A percentile compares a stretch with the other conserved stretches of the same genome.
These are phyloP conservation scores for Coelinius sp. DNA, from an alignment of 2,888 invertebrate species.

Conservation along the genomic window DNA sequence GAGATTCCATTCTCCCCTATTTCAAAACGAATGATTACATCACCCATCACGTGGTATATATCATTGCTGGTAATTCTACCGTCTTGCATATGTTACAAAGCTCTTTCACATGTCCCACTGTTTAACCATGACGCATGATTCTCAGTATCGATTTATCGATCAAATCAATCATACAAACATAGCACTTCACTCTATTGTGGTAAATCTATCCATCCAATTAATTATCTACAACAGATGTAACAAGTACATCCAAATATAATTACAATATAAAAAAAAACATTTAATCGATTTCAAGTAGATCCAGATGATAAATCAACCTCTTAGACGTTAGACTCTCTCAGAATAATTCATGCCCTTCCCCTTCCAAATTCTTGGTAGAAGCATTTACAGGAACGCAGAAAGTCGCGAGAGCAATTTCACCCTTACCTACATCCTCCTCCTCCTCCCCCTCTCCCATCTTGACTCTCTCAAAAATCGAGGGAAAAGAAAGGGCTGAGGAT, in stretches of 20 bases:
- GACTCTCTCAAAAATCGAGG: background rate
- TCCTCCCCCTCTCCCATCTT: constrained; percentile 24
- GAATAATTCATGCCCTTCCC: constrained; percentile 54
- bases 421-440: constrained; percentile 20
- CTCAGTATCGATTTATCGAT: constrained; percentile 5
- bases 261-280: background rate
- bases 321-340: constrained; percentile 55
- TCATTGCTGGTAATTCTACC: constrained; percentile 43
- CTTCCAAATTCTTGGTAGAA: background rate
- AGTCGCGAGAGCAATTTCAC: constrained; percentile 11
- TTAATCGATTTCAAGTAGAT: background rate
- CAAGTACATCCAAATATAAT: background rate
- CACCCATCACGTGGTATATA: constrained; percentile 54
- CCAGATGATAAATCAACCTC: constrained; percentile 41
- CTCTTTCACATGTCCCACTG: background rate
- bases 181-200: background rate
- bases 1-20: constrained; percentile 39
- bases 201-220: background rate
- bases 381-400: constrained; percentile 6
- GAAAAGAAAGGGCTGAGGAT: constrained; percentile 5
- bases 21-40: constrained; percentile 58
- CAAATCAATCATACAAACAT: constrained; percentile 21
- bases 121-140: constrained; percentile 1
- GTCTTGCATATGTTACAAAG: constrained; percentile 10
- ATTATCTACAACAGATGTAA: background rate